Percentiles rank a stretch among this genome's conserved stretches.
Evolutionary conservation across 2,888 invertebrate species (phyloP).

Genomic region (Bursaphelenchus okinawaensis): DNA sequence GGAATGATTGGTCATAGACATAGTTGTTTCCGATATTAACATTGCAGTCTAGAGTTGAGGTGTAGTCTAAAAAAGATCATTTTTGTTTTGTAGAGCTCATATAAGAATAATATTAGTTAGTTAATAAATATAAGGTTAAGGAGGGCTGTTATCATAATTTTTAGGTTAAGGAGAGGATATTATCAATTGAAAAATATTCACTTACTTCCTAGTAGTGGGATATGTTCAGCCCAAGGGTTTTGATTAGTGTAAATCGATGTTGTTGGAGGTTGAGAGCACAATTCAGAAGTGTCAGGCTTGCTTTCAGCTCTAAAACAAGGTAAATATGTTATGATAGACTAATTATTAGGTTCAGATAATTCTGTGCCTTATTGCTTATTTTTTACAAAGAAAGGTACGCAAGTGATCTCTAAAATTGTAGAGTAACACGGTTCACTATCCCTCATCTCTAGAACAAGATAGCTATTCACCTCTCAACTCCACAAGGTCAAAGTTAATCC

Average conservation of each 20-base stretch:
- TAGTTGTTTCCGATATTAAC: slow-evolving; percentile 21
- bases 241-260: slow-evolving; percentile 7
- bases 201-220: slow-evolving; percentile 40
- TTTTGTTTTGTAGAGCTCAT: neutral
- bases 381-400: no score
- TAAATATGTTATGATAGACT: neutral
- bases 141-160: no score
- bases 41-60: slow-evolving; percentile 3
- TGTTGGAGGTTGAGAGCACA: neutral
- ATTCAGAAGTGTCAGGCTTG: slow-evolving; percentile 1
- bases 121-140: no score
- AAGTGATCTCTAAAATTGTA: no score
- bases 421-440: no score
- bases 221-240: slow-evolving; percentile 39
- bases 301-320: slow-evolving; percentile 8
- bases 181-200: neutral
- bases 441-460: no score
- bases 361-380: no score
- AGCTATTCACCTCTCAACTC: no score
- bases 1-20: slow-evolving; percentile 25
- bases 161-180: neutral
- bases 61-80: slow-evolving; percentile 1
- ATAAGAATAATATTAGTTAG: no score
- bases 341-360: no score
- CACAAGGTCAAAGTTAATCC: no score